Percentiles rank a stretch among this genome's conserved stretches.
Conservation (phyloP, 2,888 invertebrate genomes). For the Tenthredo scrophulariae region DNA sequence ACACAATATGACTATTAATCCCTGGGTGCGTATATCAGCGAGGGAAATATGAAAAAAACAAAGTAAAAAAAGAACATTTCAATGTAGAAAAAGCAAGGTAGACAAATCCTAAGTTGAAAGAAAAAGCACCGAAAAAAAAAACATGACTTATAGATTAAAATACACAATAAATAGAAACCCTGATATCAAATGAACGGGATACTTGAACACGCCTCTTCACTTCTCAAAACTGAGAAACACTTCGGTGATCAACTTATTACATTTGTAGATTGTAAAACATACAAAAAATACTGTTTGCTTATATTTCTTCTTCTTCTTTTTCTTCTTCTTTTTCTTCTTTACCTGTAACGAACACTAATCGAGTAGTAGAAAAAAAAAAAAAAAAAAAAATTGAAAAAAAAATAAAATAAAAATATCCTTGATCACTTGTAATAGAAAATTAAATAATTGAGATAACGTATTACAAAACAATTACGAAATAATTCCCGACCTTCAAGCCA, state of each 20-base stretch:
- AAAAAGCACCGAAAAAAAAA: background rate
- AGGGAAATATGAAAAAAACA: background rate
- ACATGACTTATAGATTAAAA: background rate
- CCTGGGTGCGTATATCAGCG: background rate
- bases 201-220: background rate
- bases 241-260: background rate
- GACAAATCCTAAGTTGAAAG: background rate
- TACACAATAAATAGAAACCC: background rate
- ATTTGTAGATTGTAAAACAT: background rate
- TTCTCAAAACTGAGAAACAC: background rate
- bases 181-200: conserved; percentile 3
- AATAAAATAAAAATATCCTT: background rate
- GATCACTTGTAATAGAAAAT: background rate
- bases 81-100: background rate
- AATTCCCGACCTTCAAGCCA: background rate
- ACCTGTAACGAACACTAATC: background rate
- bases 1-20: background rate
- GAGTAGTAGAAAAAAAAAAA: background rate
- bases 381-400: no score
- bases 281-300: conserved; percentile 7
- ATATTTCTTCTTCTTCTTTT: background rate
- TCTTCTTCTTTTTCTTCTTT: background rate
- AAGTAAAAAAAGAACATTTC: background rate
- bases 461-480: background rate
- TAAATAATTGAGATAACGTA: background rate